Conservation (phyloP, 1,140 invertebrate genomes). For the Cherax quadricarinatus region DNA sequence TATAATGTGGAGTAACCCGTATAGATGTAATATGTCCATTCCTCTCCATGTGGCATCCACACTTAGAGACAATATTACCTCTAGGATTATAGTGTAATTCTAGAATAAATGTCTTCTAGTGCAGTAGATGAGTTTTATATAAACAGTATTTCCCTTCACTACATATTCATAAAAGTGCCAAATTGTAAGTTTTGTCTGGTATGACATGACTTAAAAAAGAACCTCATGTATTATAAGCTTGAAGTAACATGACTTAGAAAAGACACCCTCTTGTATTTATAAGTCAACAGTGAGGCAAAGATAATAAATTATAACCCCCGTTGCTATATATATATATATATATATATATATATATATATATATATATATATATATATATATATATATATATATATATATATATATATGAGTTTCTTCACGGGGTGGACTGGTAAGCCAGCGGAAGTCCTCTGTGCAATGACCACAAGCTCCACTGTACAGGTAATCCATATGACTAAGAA, state of each 20-base stretch:
- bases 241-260: not conserved
- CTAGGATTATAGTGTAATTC: not conserved
- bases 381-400: too few species aligned
- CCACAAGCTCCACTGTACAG: too few species aligned
- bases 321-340: not conserved
- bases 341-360: too few species aligned
- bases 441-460: too few species aligned
- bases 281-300: not conserved
- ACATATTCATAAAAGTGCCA: not conserved
- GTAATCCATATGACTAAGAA: too few species aligned
- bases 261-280: not conserved
- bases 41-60: not conserved
- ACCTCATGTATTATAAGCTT: not conserved
- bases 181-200: not conserved
- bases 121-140: not conserved
- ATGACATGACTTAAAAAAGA: not conserved
- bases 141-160: not conserved
- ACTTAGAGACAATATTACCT: not conserved
- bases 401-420: too few species aligned
- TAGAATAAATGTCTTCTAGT: not conserved
- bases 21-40: not conserved
- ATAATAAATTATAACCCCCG: not conserved
- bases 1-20: not conserved
- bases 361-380: too few species aligned
- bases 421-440: too few species aligned